These are phyloP conservation scores for Antedon bifida DNA, from an alignment of 35 echinoderm and acorn worm genomes.

Conservation along the genomic window DNA sequence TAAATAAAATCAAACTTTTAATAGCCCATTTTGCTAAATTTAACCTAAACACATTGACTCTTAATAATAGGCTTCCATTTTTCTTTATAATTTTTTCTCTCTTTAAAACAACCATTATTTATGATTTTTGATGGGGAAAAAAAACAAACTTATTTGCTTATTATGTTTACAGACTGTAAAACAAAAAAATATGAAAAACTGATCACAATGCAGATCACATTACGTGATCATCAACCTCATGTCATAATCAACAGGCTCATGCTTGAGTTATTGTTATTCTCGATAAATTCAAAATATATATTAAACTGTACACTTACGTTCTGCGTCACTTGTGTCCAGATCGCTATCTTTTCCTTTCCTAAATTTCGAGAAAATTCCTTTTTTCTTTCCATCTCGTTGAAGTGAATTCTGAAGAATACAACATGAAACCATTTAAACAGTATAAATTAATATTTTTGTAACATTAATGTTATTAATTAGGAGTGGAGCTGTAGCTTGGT, in stretches of 20 bases:
- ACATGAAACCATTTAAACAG: constrained; percentile 3
- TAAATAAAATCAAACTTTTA: no score
- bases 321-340: constrained; percentile 86
- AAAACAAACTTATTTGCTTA: no score
- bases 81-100: no score
- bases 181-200: no score
- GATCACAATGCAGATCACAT: no score
- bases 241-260: neutral
- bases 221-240: neutral
- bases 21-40: no score
- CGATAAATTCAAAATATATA: neutral
- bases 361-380: constrained; percentile 87
- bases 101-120: no score
- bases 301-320: constrained; percentile 55
- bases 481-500: no score
- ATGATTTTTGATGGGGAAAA: no score
- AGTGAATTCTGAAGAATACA: constrained; percentile 30
- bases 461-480: neutral
- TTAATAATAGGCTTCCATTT: no score
- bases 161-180: no score
- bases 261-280: neutral
- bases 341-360: constrained; percentile 81
- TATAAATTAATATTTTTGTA: neutral
- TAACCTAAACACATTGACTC: no score
- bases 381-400: constrained; percentile 84